Evolutionary conservation across 2,797 vertebrate genomes (phyloP).

Genomic region (Amblyopsis hoosieri): DNA sequence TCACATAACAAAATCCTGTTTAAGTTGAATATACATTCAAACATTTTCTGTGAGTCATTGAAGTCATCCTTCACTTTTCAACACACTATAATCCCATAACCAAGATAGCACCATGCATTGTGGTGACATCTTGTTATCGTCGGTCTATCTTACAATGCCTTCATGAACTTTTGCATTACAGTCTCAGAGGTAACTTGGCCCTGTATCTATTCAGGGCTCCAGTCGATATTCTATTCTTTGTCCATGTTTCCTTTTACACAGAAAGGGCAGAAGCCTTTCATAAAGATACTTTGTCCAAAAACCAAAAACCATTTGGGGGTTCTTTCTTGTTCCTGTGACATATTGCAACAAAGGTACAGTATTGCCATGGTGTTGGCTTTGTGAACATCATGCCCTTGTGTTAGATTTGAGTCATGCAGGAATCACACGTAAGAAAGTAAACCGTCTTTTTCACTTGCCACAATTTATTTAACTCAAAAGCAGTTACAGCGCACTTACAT

Average conservation of each 20-base stretch:
- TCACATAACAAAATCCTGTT: neutral
- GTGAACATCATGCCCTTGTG: neutral
- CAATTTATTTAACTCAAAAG: slow-evolving; percentile 34
- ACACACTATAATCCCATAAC: too few relatives aligned
- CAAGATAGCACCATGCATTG: neutral
- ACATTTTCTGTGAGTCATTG: too few relatives aligned
- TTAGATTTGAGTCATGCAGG: neutral
- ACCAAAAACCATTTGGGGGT: slow-evolving; percentile 16
- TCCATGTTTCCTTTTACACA: slow-evolving; percentile 25
- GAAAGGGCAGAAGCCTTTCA: slow-evolving; percentile 25
- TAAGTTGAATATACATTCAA: too few relatives aligned
- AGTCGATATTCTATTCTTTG: slow-evolving; percentile 42
- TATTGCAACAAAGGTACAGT: slow-evolving; percentile 7
- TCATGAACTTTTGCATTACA: slow-evolving; percentile 41
- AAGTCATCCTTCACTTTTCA: too few relatives aligned
- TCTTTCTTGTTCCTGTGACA: slow-evolving; percentile 51
- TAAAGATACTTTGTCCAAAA: slow-evolving; percentile 36
- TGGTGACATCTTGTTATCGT: slow-evolving; percentile 16
- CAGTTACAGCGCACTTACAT: slow-evolving; percentile 7
- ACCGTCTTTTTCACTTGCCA: slow-evolving; percentile 9
- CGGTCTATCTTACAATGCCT: slow-evolving; percentile 14
- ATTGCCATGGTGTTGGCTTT: slow-evolving; percentile 4
- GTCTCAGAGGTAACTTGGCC: slow-evolving; percentile 10
- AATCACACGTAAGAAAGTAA: slow-evolving; percentile 11
- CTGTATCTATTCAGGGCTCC: slow-evolving; percentile 21